Base-by-base conservation (phyloP, 2,888 invertebrate genomes). In the Seladonia tumulorum region DNA sequence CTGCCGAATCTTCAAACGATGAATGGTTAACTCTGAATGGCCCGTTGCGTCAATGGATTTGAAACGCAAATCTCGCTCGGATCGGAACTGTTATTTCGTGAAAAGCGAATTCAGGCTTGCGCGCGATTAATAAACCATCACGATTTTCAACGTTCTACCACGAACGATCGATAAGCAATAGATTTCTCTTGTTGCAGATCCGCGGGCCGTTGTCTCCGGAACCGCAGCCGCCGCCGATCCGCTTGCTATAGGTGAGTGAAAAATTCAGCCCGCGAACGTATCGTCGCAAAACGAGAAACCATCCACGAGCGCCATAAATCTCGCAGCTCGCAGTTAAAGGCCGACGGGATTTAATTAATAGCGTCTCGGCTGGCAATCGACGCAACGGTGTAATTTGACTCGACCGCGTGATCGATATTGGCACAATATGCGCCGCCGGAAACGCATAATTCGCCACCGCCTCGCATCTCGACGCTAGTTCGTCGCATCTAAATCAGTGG, bases 261-360 rank as follows among this genome's bases (percentile, higher is more conserved):
- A 71, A 35, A 25, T 53, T 47, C n/a, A 42, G 7, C 18, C 5
- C 14, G 29, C 8, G 29, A 57, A 47, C 45, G 49, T 22, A 68
- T 35, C 63, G 25, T n/a, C n/a, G 18, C 10, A 4, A 8, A n/a
- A 47, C n/a, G 57, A 12, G 57, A n/a, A n/a, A 7, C 35, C 25
- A 68, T 25, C n/a, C 25, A 18, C 47, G 68, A 16, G 45, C 25
- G 29, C 76, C 68, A 85, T 85, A 79, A 86, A 79, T 85, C 85
- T 73, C 60, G 25, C 0, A 18, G 76, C 35, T 18, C 60, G 74
- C 77, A 87, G 89, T 87, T 89, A 86, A 86, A 88, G 87, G 79
- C 49, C 78, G 81, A 74, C 82, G 68, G 73, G 74, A 90, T 88
- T 90, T 90, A 90, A 90, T 90, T 90, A 90, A 90, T 84, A 81